These are phyloP conservation scores for Brachionus rubens DNA, from an alignment of 1,140 invertebrate genomes.

Conservation along the genomic window DNA sequence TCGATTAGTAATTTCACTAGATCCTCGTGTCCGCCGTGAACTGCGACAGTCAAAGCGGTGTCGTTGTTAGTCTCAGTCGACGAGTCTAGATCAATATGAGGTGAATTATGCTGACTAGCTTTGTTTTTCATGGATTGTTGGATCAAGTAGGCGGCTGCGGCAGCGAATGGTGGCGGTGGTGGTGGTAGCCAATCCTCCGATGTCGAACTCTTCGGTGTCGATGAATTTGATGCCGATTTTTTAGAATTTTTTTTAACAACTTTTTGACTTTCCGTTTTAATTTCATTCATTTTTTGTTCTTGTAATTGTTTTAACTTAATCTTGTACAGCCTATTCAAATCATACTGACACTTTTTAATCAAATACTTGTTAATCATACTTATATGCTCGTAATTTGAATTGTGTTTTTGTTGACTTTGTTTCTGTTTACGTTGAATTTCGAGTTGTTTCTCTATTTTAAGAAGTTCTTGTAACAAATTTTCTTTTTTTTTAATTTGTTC, in stretches of 20 bases:
- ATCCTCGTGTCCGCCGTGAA: slow-evolving; percentile 92
- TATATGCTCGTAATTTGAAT: slow-evolving; percentile 36
- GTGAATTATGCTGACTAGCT: neutral
- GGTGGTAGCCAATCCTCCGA: slow-evolving; percentile 30
- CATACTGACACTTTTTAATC: slow-evolving; percentile 38
- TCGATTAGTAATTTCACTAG: slow-evolving; percentile 83
- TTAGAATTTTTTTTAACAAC: neutral
- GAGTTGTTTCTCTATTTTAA: slow-evolving; percentile 42
- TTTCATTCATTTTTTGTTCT: slow-evolving; percentile 39
- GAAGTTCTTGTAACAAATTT: slow-evolving; percentile 18
- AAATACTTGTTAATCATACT: slow-evolving; percentile 41
- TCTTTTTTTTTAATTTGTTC: slow-evolving; percentile 45
- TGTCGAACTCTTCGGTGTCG: neutral
- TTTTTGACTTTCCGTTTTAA: neutral
- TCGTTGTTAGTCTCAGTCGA: slow-evolving; percentile 92
- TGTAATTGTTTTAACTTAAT: slow-evolving; percentile 41
- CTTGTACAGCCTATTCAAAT: slow-evolving; percentile 37
- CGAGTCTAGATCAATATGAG: neutral
- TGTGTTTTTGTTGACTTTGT: neutral
- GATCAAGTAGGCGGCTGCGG: neutral
- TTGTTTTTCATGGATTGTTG: slow-evolving; percentile 27
- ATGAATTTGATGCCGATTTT: neutral
- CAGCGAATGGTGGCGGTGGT: slow-evolving; percentile 22
- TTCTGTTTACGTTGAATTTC: slow-evolving; percentile 11
- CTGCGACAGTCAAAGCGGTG: slow-evolving; percentile 91